phyloP scores from a whole-genome alignment of 2,888 invertebrate species.

The Nasonovia ribisnigri region DNA sequence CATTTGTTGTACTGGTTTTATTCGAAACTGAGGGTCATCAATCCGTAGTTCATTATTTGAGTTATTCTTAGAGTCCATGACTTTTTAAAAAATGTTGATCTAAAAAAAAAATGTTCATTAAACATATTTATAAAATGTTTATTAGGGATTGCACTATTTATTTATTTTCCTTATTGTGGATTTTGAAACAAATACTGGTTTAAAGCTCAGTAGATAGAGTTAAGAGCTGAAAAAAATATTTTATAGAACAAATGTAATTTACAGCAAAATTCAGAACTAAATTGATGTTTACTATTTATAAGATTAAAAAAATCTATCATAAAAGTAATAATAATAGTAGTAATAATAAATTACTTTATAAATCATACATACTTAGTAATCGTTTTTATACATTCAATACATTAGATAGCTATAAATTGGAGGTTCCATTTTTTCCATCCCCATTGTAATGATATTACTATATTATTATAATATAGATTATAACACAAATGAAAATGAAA shows the following conservation, averaged over 20 bases:
- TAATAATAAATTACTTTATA: background rate
- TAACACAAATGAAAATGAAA: background rate
- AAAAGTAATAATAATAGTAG: background rate
- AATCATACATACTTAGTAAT: background rate
- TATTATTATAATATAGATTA: background rate
- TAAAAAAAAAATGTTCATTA: background rate
- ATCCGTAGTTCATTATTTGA: constrained; percentile 17
- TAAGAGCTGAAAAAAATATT: background rate
- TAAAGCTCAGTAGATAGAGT: background rate
- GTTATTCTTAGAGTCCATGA: constrained; percentile 38
- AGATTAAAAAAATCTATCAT: background rate
- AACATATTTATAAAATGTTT: background rate
- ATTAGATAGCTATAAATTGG: background rate
- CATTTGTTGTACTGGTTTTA: constrained; percentile 86
- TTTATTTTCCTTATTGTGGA: background rate
- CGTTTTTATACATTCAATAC: background rate
- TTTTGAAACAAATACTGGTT: background rate
- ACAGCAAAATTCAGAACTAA: background rate
- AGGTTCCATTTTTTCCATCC: background rate
- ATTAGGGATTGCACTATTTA: no score
- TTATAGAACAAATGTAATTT: background rate
- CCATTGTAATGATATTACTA: background rate
- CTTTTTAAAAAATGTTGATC: background rate
- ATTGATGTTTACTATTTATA: background rate
- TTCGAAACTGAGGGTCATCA: constrained; percentile 83